Percentiles rank a stretch among this genome's conserved stretches.
These are phyloP conservation scores for Agriotes lineatus DNA, from an alignment of 2,888 invertebrate genomes.

Conservation along the genomic window DNA sequence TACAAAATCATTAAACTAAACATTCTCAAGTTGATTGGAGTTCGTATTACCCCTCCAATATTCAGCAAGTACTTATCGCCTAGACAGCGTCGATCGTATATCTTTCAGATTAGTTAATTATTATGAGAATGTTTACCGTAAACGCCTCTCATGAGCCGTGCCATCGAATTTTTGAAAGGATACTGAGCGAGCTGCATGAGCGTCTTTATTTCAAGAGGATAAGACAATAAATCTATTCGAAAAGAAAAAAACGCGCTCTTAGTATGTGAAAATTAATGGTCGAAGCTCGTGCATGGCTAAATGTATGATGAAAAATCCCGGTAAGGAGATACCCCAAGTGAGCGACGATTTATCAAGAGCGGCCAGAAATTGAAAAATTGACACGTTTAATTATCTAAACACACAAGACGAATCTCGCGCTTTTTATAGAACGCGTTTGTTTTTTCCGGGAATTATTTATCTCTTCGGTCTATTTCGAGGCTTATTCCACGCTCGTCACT, in stretches of 20 bases:
- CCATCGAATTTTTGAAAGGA: conserved; percentile 3
- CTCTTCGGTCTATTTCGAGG: conserved; percentile 45
- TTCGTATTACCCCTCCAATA: background rate
- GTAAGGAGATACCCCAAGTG: conserved; percentile 47
- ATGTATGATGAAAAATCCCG: conserved; percentile 47
- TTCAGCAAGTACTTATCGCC: background rate
- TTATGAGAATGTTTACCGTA: conserved; percentile 14
- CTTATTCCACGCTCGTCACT: conserved; percentile 45
- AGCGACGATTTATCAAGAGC: conserved; percentile 56
- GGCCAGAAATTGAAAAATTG: conserved; percentile 59
- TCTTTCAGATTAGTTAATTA: conserved; percentile 15
- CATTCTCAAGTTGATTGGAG: background rate
- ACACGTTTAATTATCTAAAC: conserved; percentile 59
- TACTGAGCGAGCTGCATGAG: conserved; percentile 14
- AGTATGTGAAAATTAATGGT: conserved; percentile 38
- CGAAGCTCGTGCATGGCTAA: conserved; percentile 35
- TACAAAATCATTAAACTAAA: too few relatives aligned
- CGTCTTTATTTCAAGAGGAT: conserved; percentile 29
- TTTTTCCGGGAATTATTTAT: conserved; percentile 46
- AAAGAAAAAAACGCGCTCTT: background rate
- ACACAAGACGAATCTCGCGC: conserved; percentile 47
- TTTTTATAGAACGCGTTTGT: conserved; percentile 54
- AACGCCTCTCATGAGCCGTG: background rate
- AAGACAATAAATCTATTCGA: conserved; percentile 22
- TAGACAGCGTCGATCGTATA: background rate